These are phyloP conservation scores for Falco rusticolus DNA, from an alignment of 2,797 vertebrate species.

Conservation along the genomic window DNA sequence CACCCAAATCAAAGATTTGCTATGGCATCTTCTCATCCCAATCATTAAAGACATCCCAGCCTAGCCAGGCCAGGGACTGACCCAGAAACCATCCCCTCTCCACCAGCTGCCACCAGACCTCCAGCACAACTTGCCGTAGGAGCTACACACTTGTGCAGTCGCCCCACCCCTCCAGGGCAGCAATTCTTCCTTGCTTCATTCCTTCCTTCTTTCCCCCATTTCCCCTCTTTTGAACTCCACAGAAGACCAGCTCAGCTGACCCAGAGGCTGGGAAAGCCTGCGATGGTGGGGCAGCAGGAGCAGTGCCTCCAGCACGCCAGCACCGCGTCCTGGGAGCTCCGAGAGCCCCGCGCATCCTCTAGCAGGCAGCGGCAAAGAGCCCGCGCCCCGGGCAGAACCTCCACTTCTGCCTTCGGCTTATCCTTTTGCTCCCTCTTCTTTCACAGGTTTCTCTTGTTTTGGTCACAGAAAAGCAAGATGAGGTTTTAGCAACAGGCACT, in stretches of 20 bases:
- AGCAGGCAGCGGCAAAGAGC: neutral
- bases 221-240: neutral
- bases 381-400: fast-evolving
- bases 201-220: neutral
- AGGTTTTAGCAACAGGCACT: neutral
- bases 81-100: neutral
- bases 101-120: neutral
- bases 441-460: neutral
- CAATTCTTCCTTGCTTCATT: neutral
- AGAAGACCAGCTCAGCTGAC: neutral
- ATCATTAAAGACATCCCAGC: neutral
- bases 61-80: neutral
- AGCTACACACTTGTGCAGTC: fast-evolving
- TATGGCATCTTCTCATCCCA: neutral
- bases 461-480: neutral
- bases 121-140: neutral
- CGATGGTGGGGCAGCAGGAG: neutral
- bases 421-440: neutral
- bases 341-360: neutral
- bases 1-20: neutral
- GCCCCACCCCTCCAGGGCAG: neutral
- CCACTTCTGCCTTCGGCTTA: neutral
- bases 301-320: neutral
- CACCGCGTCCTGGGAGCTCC: neutral
- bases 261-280: neutral